Percentiles rank a stretch among this genome's conserved stretches.
Evolutionary conservation across 2,888 invertebrate species (phyloP).

Genomic region (Caenorhabditis uteleia): DNA sequence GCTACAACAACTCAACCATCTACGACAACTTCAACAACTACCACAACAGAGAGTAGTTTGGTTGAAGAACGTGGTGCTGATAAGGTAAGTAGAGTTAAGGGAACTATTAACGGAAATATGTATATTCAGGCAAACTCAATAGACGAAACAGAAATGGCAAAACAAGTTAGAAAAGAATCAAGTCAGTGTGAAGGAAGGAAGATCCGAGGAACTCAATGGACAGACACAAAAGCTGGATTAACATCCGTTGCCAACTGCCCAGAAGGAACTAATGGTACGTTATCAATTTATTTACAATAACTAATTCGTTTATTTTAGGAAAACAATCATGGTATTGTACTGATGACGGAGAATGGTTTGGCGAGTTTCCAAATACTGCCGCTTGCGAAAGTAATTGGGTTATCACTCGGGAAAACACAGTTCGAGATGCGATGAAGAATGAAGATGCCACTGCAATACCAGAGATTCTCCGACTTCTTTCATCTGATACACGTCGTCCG

Average conservation of each 20-base stretch:
- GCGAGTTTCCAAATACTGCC: constrained; percentile 35
- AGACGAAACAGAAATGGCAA: constrained; percentile 1
- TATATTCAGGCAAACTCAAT: no score
- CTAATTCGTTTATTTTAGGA: no score
- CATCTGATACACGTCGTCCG: constrained; percentile 35
- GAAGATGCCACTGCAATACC: constrained; percentile 37
- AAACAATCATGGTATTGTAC: constrained; percentile 53
- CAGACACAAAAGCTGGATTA: constrained; percentile 21
- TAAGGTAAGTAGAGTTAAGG: constrained; percentile 9
- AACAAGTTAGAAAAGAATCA: constrained; percentile 7
- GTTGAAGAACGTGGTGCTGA: constrained; percentile 7
- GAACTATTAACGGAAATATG: no score
- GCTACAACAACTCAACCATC: constrained; percentile 40
- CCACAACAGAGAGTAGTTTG: constrained; percentile 19
- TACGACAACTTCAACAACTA: constrained; percentile 44
- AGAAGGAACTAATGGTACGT: constrained; percentile 27
- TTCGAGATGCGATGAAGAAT: constrained; percentile 13
- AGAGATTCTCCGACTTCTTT: constrained; percentile 33
- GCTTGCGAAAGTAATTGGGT: constrained; percentile 42
- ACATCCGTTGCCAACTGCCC: constrained; percentile 19
- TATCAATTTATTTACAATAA: no score
- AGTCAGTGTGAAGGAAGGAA: constrained; percentile 16
- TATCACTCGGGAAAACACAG: background rate
- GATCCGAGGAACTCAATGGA: constrained; percentile 29
- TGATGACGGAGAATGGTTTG: constrained; percentile 45